A percentile compares a stretch with the other conserved stretches of the same genome.
These are phyloP conservation scores for Lordiphosa clarofinis DNA, from an alignment of 1,140 invertebrate species.

Conservation along the genomic window DNA sequence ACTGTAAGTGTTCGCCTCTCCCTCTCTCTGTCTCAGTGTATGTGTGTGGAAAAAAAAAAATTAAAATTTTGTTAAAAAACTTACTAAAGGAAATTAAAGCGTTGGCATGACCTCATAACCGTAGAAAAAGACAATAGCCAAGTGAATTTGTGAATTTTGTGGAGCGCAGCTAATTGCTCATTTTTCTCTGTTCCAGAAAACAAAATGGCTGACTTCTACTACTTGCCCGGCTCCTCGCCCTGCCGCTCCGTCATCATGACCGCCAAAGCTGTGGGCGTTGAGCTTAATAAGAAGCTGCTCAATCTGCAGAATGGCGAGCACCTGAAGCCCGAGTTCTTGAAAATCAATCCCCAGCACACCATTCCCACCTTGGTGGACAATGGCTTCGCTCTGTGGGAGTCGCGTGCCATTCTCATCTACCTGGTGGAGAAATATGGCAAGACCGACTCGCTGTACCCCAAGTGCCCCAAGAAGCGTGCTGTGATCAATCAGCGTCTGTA, in stretches of 20 bases:
- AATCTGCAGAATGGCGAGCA: slow-evolving; percentile 85
- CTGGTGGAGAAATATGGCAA: slow-evolving; percentile 86
- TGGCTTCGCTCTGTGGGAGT: slow-evolving; percentile 85
- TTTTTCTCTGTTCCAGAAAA: slow-evolving; percentile 8
- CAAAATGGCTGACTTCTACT: slow-evolving; percentile 82
- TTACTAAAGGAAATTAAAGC: slow-evolving; percentile 14
- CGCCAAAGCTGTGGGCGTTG: slow-evolving; percentile 85
- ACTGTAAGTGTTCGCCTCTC: slow-evolving; percentile 43
- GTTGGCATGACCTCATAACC: slow-evolving; percentile 7
- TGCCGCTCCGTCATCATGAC: slow-evolving; percentile 86
- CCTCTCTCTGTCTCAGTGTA: not conserved
- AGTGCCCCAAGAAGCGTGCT: slow-evolving; percentile 84
- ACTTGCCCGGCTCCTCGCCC: slow-evolving; percentile 85
- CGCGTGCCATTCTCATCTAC: slow-evolving; percentile 87
- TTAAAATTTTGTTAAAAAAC: slow-evolving; percentile 13
- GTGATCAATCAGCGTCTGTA: slow-evolving; percentile 87
- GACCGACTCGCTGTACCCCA: slow-evolving; percentile 85
- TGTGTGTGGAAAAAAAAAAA: slow-evolving; percentile 21
- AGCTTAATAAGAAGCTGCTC: slow-evolving; percentile 86
- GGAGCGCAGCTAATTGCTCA: slow-evolving; percentile 38
- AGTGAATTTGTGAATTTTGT: slow-evolving; percentile 34
- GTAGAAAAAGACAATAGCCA: not conserved
- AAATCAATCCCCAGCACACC: slow-evolving; percentile 82
- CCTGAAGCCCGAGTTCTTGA: slow-evolving; percentile 86
- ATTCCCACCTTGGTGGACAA: slow-evolving; percentile 86